A percentile compares a stretch with the other conserved stretches of the same genome.
Conservation (phyloP, 2,888 invertebrate genomes). For the Dusona sp. region DNA sequence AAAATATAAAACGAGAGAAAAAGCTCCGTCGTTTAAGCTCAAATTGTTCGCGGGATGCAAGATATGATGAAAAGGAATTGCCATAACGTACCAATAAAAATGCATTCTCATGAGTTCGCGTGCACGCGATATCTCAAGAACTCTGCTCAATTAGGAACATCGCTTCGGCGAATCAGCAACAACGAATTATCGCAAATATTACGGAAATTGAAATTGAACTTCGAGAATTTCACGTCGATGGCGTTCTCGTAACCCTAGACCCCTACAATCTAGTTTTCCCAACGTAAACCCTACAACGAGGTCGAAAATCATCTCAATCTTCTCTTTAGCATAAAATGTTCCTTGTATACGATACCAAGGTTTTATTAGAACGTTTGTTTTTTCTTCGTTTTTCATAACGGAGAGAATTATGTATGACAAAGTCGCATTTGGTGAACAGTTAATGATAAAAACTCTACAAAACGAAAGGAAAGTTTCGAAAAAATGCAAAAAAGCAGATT, state of each 20-base stretch:
- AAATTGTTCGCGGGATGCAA: slow-evolving; percentile 29
- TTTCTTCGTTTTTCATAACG: no score
- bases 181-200: slow-evolving; percentile 3
- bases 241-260: neutral
- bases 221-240: neutral
- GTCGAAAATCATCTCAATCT: no score
- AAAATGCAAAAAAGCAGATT: no score
- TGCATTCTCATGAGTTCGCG: slow-evolving; percentile 21
- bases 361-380: no score
- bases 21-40: slow-evolving; percentile 9
- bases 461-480: no score
- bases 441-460: no score
- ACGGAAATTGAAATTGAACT: slow-evolving; percentile 22
- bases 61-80: slow-evolving; percentile 41
- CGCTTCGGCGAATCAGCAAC: slow-evolving; percentile 40
- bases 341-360: no score
- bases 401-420: no score
- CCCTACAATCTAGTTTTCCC: no score
- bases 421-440: no score
- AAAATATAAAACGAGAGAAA: neutral
- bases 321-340: no score
- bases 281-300: no score
- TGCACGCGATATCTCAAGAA: slow-evolving; percentile 38
- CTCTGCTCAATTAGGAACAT: slow-evolving; percentile 57
- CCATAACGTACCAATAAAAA: slow-evolving; percentile 28